Evolutionary conservation across 2,113 vertebrate species (phyloP).

Genomic region (Bufo bufo): DNA sequence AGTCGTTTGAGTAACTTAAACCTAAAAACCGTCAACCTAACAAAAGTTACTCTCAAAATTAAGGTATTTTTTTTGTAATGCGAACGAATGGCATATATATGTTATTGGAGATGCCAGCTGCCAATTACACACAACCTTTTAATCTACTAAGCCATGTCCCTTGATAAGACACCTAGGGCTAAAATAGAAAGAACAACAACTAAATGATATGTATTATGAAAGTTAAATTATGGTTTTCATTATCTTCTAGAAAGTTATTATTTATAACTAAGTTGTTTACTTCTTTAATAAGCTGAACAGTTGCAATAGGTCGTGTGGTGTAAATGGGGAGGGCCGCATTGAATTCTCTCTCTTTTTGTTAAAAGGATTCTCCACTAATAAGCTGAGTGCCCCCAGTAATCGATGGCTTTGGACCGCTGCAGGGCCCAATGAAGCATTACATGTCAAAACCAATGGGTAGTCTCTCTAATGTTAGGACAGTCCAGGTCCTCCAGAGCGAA

Average conservation of each 20-base stretch:
- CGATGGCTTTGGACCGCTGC: too few relatives aligned
- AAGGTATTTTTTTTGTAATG: too few relatives aligned
- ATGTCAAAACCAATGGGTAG: too few relatives aligned
- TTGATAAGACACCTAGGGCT: neutral
- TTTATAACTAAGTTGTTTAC: neutral
- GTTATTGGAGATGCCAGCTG: too few relatives aligned
- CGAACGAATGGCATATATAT: too few relatives aligned
- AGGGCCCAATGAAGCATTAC: too few relatives aligned
- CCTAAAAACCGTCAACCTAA: too few relatives aligned
- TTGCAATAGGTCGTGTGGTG: neutral
- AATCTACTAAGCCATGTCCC: neutral
- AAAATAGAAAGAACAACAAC: slow-evolving; percentile 6
- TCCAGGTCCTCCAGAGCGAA: neutral
- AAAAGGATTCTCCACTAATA: too few relatives aligned
- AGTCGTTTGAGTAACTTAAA: too few relatives aligned
- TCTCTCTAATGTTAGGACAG: neutral
- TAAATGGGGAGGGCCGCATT: neutral
- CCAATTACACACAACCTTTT: neutral
- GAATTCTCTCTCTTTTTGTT: neutral
- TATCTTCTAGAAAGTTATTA: neutral
- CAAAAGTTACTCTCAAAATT: too few relatives aligned
- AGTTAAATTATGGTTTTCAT: neutral
- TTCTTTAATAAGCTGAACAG: neutral
- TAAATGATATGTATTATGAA: neutral
- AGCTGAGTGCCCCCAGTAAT: too few relatives aligned